Evolutionary conservation across 2,888 invertebrate species (phyloP), one percentile per base, ranked within the genome.

Genomic region (Elegia similella): DNA sequence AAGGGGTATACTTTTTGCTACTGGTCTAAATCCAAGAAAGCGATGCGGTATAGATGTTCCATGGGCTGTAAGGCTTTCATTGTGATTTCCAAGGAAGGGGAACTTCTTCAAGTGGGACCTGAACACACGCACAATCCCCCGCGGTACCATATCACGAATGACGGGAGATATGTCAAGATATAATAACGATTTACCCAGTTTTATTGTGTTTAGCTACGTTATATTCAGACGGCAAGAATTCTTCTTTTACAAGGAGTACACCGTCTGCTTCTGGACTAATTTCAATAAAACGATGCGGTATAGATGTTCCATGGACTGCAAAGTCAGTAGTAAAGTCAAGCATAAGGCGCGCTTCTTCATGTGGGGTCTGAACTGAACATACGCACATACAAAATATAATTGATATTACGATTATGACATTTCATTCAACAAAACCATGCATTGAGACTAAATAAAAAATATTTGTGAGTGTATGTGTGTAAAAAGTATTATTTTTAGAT

Each of bases 161-260:
- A 60, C 13, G 67, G 67, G 12, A 38, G 8, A 38, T 38, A 38
- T 12, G 38, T 38, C 12, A 38, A 38, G 16, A 58, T 17, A 15
- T 69, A 66, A 38, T n/a, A n/a, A n/a, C n/a, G n/a, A n/a, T n/a
- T n/a, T n/a, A n/a, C n/a, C n/a, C n/a, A n/a, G n/a, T n/a, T n/a
- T n/a, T n/a, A n/a, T n/a, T n/a, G n/a, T n/a, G n/a, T n/a, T n/a
- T n/a, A n/a, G n/a, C n/a, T n/a, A n/a, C n/a, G n/a, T n/a, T n/a
- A n/a, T n/a, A n/a, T n/a, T n/a, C n/a, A n/a, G n/a, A 50, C 32
- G 50, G 50, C 2, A 62, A 62, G 50, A 61, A 34, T 66, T 67
- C 43, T 64, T 66, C 52, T 59, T 70, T 64, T 67, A 67, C 47
- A 64, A 66, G 7, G 53, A 60, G 6, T 75, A 69, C 34, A 72